Percentiles rank a stretch among this genome's conserved stretches.
Evolutionary conservation across 2,113 vertebrate species (phyloP).

Genomic region (Sinocyclocheilus maitianheensis): DNA sequence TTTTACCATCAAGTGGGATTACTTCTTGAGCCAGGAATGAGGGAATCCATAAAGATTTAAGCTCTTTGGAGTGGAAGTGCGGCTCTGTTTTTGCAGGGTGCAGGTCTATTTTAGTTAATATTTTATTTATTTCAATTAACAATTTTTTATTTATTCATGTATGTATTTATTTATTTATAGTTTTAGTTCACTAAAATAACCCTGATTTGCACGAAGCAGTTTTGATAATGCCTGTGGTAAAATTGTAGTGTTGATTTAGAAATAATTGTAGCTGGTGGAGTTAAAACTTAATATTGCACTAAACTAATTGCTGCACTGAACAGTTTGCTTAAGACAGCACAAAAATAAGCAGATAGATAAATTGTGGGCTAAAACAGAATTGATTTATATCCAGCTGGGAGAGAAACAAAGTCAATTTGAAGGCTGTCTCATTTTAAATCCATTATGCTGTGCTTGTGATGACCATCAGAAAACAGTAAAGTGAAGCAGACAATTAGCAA

Average conservation of each 20-base stretch:
- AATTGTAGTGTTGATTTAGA: not conserved
- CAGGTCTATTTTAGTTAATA: not conserved
- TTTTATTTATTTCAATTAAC: not conserved
- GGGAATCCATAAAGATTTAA: conserved; percentile 38
- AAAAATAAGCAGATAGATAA: conserved; percentile 16
- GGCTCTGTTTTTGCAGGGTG: conserved; percentile 9
- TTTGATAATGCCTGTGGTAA: not conserved
- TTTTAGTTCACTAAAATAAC: no score
- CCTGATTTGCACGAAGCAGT: not conserved
- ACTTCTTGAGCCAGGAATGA: conserved; percentile 30
- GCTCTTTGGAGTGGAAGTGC: conserved; percentile 25
- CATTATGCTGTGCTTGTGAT: conserved; percentile 18
- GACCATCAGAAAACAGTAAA: conserved; percentile 23
- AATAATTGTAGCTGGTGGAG: not conserved
- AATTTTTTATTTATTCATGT: not conserved
- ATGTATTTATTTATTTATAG: no score
- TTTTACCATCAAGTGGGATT: conserved; percentile 40
- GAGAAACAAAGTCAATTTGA: conserved; percentile 19
- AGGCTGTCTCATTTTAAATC: conserved; percentile 3
- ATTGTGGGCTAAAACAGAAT: conserved; percentile 12
- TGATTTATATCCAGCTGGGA: conserved; percentile 28
- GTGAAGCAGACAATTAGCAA: conserved; percentile 11
- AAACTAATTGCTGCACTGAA: not conserved
- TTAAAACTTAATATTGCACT: not conserved
- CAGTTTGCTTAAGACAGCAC: not conserved